Percentiles rank a stretch among this genome's conserved stretches.
Conservation (phyloP, 2,888 invertebrate species). For the Xanthorhoe designata region DNA sequence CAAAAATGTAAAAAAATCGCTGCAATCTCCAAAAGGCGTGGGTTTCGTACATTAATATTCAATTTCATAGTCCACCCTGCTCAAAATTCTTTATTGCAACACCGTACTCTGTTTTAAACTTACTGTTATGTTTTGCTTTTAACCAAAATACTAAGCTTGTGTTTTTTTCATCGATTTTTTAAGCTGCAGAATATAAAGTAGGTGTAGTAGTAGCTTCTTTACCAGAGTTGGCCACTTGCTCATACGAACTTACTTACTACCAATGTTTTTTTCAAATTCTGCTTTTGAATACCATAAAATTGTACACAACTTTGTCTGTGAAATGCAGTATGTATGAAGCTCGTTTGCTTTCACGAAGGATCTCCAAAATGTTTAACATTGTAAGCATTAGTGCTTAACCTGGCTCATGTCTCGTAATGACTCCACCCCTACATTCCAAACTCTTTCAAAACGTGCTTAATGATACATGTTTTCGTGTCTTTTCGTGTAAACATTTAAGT, state of each 20-base stretch:
- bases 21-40: constrained; percentile 6
- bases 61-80: constrained; percentile 12
- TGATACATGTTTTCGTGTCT: constrained; percentile 19
- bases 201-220: too few species aligned
- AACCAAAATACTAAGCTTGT: background rate
- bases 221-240: too few species aligned
- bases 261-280: too few species aligned
- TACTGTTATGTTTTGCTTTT: background rate
- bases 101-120: background rate
- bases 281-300: too few species aligned
- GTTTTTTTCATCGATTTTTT: background rate
- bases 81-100: constrained; percentile 19
- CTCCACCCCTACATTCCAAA: constrained; percentile 14
- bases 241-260: too few species aligned
- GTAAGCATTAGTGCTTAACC: constrained; percentile 23
- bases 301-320: too few species aligned
- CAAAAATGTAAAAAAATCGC: constrained; percentile 28
- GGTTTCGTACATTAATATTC: constrained; percentile 23
- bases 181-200: too few species aligned
- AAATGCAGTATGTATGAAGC: too few species aligned
- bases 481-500: constrained; percentile 4
- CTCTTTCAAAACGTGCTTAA: constrained; percentile 12
- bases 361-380: background rate
- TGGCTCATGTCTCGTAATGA: constrained; percentile 25
- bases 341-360: background rate